Conservation (phyloP, 2,113 vertebrate genomes). For the Neodon shergylaensis region DNA sequence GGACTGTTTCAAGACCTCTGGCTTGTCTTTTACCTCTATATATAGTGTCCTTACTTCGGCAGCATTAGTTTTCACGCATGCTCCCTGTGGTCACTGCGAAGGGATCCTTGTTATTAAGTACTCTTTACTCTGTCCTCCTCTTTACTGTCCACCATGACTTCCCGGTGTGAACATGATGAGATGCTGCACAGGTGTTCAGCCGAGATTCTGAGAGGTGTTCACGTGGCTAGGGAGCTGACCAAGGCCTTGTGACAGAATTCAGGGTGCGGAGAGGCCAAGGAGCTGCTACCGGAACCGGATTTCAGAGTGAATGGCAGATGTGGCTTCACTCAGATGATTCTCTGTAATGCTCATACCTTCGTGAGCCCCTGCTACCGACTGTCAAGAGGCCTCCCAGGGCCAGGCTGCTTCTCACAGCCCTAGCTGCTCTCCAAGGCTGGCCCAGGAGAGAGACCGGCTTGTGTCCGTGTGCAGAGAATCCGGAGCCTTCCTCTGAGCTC, state of each 20-base stretch:
- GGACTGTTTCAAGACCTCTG: not conserved
- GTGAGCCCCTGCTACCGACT: not conserved
- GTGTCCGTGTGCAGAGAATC: too few species aligned
- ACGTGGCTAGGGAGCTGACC: not conserved
- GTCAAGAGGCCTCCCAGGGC: not conserved
- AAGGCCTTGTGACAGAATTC: not conserved
- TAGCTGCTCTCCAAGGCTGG: not conserved
- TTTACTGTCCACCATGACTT: too few species aligned
- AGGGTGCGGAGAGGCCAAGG: not conserved
- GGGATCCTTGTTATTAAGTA: rapidly evolving
- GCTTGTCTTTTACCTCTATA: not conserved
- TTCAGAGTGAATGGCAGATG: not conserved
- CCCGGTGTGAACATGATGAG: not conserved
- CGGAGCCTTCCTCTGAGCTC: not conserved
- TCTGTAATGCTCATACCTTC: not conserved
- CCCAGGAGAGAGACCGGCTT: not conserved
- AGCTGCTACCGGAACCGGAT: not conserved
- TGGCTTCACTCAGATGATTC: not conserved
- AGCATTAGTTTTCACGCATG: rapidly evolving
- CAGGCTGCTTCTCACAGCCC: not conserved
- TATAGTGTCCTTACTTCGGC: not conserved
- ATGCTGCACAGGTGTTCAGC: not conserved
- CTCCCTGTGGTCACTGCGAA: rapidly evolving
- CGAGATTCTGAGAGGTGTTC: not conserved
- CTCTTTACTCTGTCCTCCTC: not conserved